Evolutionary conservation across 2,888 invertebrate species (phyloP).

Genomic region (Tachystola acroxantha): DNA sequence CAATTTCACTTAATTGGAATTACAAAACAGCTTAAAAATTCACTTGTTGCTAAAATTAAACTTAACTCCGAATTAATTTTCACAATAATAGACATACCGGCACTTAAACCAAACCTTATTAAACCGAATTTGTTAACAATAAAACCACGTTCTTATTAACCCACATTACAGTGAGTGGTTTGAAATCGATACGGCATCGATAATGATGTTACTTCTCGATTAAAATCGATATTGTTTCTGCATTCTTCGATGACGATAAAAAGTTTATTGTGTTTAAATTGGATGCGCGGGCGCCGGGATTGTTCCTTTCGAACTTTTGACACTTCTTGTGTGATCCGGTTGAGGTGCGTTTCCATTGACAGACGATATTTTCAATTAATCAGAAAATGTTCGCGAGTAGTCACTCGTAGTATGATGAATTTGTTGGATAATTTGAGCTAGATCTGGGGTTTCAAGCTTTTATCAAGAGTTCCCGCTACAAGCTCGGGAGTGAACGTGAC

Average conservation of each 20-base stretch:
- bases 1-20: too few species aligned
- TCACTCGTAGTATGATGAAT: too few species aligned
- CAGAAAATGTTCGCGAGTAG: too few species aligned
- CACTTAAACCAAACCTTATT: neutral
- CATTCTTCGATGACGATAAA: slow-evolving; percentile 39
- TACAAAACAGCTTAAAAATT: too few species aligned
- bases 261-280: slow-evolving; percentile 63
- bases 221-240: slow-evolving; percentile 7
- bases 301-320: slow-evolving; percentile 61
- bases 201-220: slow-evolving; percentile 13
- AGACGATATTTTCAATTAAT: too few species aligned
- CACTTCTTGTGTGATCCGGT: slow-evolving; percentile 49
- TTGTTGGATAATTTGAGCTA: too few species aligned
- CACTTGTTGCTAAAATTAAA: too few species aligned
- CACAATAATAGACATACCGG: neutral
- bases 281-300: slow-evolving; percentile 36
- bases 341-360: slow-evolving; percentile 42
- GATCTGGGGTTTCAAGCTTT: too few species aligned
- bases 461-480: too few species aligned
- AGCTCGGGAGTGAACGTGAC: too few species aligned
- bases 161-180: slow-evolving; percentile 23
- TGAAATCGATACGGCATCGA: slow-evolving; percentile 11
- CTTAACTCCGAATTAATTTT: too few species aligned
- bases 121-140: neutral
- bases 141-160: slow-evolving; percentile 25